phyloP scores from a whole-genome alignment of 2,888 invertebrate species.

The Xestobium rufovillosum region DNA sequence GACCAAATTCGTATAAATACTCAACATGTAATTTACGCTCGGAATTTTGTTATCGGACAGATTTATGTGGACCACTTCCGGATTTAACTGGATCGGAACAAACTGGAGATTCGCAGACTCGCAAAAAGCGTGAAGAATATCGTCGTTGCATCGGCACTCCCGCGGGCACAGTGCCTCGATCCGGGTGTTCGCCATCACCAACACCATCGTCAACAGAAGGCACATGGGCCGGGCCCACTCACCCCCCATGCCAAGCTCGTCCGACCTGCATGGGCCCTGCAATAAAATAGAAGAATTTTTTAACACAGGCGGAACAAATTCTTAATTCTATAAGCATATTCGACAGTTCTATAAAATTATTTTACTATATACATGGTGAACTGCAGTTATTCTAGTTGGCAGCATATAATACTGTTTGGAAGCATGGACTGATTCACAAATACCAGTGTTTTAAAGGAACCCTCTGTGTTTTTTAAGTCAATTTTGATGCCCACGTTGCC shows the following conservation, averaged over 20 bases:
- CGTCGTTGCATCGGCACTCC: constrained; percentile 74
- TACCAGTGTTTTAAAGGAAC: too few species aligned
- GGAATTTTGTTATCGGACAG: constrained; percentile 78
- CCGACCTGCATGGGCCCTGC: constrained; percentile 37
- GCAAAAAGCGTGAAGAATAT: constrained; percentile 69
- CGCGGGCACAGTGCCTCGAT: constrained; percentile 57
- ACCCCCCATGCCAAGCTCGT: constrained; percentile 41
- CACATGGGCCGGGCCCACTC: constrained; percentile 39
- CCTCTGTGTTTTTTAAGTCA: too few species aligned
- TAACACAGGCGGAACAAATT: too few species aligned
- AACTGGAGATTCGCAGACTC: constrained; percentile 72
- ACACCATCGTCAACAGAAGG: constrained; percentile 47
- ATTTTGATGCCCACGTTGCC: constrained; percentile 1
- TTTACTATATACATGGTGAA: too few species aligned
- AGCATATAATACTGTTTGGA: too few species aligned
- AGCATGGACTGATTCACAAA: too few species aligned
- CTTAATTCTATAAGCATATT: too few species aligned
- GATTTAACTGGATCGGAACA: constrained; percentile 84
- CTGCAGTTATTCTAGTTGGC: too few species aligned
- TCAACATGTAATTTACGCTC: constrained; percentile 68
- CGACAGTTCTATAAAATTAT: too few species aligned
- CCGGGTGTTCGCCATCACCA: constrained; percentile 42
- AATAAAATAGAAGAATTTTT: constrained; percentile 1
- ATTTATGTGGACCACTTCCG: constrained; percentile 74
- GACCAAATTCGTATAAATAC: constrained; percentile 72